Percentiles rank a stretch among this genome's conserved stretches.
These are phyloP conservation scores for Thermophis baileyi DNA, from an alignment of 2,113 vertebrate species.

Conservation along the genomic window DNA sequence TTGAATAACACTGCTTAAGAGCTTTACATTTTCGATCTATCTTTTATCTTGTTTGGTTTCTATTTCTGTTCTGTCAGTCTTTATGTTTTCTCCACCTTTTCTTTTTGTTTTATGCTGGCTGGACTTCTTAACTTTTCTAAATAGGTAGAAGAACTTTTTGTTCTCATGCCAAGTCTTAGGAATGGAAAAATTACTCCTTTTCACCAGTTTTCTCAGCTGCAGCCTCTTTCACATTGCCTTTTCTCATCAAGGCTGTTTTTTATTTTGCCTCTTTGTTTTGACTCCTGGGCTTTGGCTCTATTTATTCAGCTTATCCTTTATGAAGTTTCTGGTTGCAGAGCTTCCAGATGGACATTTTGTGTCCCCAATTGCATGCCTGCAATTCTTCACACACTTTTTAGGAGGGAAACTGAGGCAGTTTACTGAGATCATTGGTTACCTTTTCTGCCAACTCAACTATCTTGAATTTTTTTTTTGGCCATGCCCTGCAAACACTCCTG, in stretches of 20 bases:
- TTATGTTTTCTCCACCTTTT: background rate
- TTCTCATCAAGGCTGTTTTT: background rate
- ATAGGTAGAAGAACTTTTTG: background rate
- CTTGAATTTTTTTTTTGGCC: background rate
- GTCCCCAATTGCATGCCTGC: background rate
- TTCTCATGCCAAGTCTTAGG: background rate
- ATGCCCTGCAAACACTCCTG: background rate
- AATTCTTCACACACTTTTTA: background rate
- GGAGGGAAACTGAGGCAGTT: background rate
- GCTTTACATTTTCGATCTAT: background rate
- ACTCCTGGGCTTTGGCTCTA: background rate
- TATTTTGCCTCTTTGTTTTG: background rate
- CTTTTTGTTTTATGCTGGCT: background rate
- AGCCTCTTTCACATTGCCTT: background rate
- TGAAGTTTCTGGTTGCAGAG: background rate
- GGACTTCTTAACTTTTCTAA: background rate
- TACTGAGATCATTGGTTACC: background rate
- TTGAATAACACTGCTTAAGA: background rate
- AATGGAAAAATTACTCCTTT: background rate
- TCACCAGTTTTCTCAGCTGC: background rate
- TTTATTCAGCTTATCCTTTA: background rate
- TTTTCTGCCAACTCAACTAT: background rate
- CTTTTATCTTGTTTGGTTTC: background rate
- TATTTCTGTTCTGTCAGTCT: background rate
- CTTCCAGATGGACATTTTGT: background rate